Evolutionary conservation across 1,140 invertebrate genomes (phyloP).

Genomic region (Amyelois transitella): DNA sequence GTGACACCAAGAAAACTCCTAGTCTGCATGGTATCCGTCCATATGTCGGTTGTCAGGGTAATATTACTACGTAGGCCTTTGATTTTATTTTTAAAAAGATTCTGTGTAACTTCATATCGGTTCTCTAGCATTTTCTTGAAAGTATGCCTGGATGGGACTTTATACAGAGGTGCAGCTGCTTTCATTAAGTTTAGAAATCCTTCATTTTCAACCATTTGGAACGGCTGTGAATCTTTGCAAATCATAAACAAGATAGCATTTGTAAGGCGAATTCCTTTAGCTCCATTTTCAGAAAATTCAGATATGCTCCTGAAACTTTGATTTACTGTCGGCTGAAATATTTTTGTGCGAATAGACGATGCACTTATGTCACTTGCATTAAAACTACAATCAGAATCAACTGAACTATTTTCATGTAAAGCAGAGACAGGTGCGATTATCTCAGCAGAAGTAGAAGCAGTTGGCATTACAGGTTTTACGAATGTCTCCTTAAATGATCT

Average conservation of each 20-base stretch:
- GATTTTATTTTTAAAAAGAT: constrained; percentile 17
- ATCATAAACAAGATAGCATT: constrained; percentile 42
- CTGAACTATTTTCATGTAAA: no score
- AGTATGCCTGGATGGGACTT: constrained; percentile 29
- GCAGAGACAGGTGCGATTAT: no score
- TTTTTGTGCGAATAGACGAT: no score
- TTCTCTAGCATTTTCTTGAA: constrained; percentile 23
- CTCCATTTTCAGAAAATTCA: constrained; percentile 22
- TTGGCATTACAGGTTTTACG: no score
- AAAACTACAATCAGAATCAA: no score
- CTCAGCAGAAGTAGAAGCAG: no score
- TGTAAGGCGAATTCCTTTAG: constrained; percentile 21
- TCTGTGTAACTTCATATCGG: no score
- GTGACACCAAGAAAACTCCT: no score
- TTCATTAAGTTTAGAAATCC: constrained; percentile 36
- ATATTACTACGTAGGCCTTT: constrained; percentile 17
- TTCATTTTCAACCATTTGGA: no score
- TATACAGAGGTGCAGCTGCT: constrained; percentile 27
- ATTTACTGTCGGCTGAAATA: constrained; percentile 12
- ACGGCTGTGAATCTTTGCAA: constrained; percentile 31
- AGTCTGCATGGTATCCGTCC: no score
- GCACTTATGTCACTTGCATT: no score
- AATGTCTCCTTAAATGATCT: no score
- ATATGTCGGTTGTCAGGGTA: constrained; percentile 23
- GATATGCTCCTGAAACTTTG: constrained; percentile 11